These are phyloP conservation scores for Colletes collaris DNA, from an alignment of 2,888 invertebrate species.

Conservation along the genomic window DNA sequence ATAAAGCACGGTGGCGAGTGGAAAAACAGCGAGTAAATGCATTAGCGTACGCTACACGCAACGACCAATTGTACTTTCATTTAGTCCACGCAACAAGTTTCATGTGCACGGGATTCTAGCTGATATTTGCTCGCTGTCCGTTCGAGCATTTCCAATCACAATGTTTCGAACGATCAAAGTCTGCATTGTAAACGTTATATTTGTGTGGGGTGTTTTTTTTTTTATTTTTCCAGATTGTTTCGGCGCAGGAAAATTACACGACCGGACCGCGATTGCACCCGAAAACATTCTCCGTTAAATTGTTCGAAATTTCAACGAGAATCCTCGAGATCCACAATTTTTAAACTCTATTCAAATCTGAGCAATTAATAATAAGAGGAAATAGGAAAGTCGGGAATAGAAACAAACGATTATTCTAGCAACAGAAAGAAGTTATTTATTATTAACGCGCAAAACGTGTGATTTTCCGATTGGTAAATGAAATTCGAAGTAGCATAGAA, in stretches of 20 bases:
- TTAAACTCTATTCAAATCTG: no score
- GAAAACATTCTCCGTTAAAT: no score
- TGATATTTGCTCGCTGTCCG: constrained; percentile 2
- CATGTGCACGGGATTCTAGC: constrained; percentile 40
- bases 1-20: background rate
- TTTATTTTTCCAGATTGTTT: background rate
- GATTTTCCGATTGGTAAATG: no score
- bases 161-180: constrained; percentile 22
- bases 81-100: constrained; percentile 51
- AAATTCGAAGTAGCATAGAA: no score
- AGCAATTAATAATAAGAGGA: no score
- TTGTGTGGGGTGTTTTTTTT: background rate
- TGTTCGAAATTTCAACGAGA: no score
- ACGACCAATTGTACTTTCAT: constrained; percentile 40
- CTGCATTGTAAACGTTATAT: background rate
- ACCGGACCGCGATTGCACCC: no score
- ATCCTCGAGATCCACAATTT: no score
- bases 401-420: no score
- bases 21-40: background rate
- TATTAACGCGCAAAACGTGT: no score
- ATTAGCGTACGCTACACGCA: constrained; percentile 45
- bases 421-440: no score
- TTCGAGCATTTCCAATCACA: constrained; percentile 22
- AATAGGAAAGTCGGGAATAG: no score
- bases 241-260: background rate